Base-by-base conservation (phyloP, 1,140 invertebrate species). In the Aphelinus atriplicis region DNA sequence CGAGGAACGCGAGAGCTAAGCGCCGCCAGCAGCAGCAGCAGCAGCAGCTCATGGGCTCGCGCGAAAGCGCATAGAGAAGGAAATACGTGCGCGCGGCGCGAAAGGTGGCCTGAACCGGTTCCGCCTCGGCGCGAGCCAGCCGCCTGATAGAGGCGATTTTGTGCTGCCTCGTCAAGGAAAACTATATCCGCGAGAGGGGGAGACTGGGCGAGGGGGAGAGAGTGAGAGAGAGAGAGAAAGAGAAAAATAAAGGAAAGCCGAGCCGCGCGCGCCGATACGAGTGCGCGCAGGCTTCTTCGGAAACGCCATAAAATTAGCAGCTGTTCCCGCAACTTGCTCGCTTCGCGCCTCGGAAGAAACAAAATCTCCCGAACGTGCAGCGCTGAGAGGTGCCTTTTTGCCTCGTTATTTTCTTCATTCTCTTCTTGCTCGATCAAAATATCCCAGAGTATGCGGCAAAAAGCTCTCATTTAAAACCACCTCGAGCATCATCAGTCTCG, bases 231-330 rank as follows among this genome's bases (percentile, higher is more conserved):
- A 26, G 26, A 26, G 26, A 26, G 26, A 26, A 26, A 26, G 26
- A 26, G 26, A 26, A 26, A 26, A 26, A 26, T 26, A 26, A 26
- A 26, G 26, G 26, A 26, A 26, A 26, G 26, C 26, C 26, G 26
- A 26, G 26, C 26, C 26, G 26, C 26, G 26, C 7, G 46, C 47
- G 64, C 6, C 9, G 47, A 63, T 56, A 47, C 64, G 50, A 73
- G 55, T 68, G 26, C 26, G 26, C 26, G 26, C 26, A 26, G 72
- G 61, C 53, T 71, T 75, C 74, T 58, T 26, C 66, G 74, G 55
- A 75, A 76, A 71, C 68, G 51, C 75, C 64, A 72, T 71, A 76
- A 76, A 76, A 76, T 76, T 72, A 72, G 75, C 75, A 67, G 75
- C 67, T 69, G 61, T 64, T 69, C 60, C 53, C 51, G 53, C 60